Evolutionary conservation across 2,888 invertebrate species (phyloP), one percentile per base, ranked within the genome.

Genomic region (Noctua janthe): DNA sequence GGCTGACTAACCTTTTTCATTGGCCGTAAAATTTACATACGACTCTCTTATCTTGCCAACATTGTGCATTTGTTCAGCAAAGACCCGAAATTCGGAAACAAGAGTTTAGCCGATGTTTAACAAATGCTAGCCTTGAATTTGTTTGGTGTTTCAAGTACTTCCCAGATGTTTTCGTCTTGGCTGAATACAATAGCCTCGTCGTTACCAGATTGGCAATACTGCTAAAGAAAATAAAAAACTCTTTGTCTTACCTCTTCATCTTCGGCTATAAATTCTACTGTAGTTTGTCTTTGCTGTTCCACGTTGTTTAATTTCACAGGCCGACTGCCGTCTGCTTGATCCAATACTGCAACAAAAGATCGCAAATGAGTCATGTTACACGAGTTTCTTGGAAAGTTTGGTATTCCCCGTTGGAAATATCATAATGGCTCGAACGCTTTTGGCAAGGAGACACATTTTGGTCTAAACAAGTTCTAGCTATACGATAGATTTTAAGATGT

Each of bases 301-400:
- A 92, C 91, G 67, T 92, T 90, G 89, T 92, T 94, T 78, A 92
- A 88, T 89, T 94, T 96, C 80, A 92, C 91, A 71, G 94, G 93
- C 81, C 96, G 91, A 71, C 39, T 39, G 39, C 92, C 90, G 84
- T 96, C 96, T 51, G 93, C 93, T 90, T 96, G 96, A 76, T 97
- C 97, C 90, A 96, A 91, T 87, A 97, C 97, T 97, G 95, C 39
- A 97, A 96, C 95, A 95, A 96, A 80, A 78, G 79, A 86, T 84
- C 47, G 54, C 76, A 39, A 81, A 74, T 88, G 72, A 87, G 74
- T 81, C 81, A 89, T 51, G 64, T 71, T 73, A 74, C 74, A 78
- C 7, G 47, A 74, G 67, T 67, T 83, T 78, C 81, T 72, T 77
- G 69, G 62, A 72, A 75, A 71, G 56, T 23, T 76, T 70, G 79